These are phyloP conservation scores for Liolophura sinensis DNA, from an alignment of 1,140 invertebrate species.

Conservation along the genomic window DNA sequence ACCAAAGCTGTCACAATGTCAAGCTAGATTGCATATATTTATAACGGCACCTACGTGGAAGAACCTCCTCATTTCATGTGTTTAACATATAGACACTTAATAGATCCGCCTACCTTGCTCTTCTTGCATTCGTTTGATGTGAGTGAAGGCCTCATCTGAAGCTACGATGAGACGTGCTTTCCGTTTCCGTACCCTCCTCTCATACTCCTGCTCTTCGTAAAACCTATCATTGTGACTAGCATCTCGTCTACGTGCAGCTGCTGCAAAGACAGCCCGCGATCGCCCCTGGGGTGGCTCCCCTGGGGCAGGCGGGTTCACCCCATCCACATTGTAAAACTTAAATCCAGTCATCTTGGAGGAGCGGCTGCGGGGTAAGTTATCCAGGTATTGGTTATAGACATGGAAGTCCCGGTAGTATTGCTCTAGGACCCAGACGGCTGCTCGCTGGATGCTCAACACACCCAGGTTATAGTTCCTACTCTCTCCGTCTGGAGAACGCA, in stretches of 20 bases:
- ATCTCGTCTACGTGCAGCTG: slow-evolving; percentile 67
- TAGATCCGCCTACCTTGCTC: slow-evolving; percentile 53
- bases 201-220: slow-evolving; percentile 97
- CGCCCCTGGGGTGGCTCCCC: slow-evolving; percentile 40
- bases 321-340: slow-evolving; percentile 97
- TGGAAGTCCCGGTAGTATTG: slow-evolving; percentile 96
- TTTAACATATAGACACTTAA: background rate
- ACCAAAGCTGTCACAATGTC: too few relatives aligned
- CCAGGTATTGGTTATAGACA: slow-evolving; percentile 93
- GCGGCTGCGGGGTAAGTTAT: slow-evolving; percentile 39
- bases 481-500: slow-evolving; percentile 91
- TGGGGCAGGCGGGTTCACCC: slow-evolving; percentile 56
- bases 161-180: slow-evolving; percentile 86
- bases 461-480: slow-evolving; percentile 77
- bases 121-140: slow-evolving; percentile 74
- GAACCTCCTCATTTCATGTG: background rate
- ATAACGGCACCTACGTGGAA: too few relatives aligned
- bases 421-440: slow-evolving; percentile 91
- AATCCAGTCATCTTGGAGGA: slow-evolving; percentile 68
- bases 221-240: slow-evolving; percentile 91
- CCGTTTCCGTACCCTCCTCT: slow-evolving; percentile 87
- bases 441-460: slow-evolving; percentile 88
- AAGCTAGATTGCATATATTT: too few relatives aligned
- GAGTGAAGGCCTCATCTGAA: slow-evolving; percentile 95
- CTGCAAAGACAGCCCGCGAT: slow-evolving; percentile 68